Base-by-base conservation (phyloP, 2,888 invertebrate genomes). In the Blera fallax region DNA sequence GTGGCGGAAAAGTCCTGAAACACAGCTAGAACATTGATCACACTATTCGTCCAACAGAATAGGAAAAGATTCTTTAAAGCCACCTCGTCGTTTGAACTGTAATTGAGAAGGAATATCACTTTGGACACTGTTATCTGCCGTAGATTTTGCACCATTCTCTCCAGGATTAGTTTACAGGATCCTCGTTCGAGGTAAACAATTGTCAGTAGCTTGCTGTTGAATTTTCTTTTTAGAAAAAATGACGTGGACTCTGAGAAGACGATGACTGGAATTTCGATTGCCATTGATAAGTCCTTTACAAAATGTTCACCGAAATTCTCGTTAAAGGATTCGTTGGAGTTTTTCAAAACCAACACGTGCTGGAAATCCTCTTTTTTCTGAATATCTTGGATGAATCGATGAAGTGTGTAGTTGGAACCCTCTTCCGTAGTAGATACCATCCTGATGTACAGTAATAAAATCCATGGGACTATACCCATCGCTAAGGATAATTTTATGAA, bases 11-110 rank as follows among this genome's bases (percentile, higher is more conserved):
- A 90, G 58, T 90, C 87, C 0, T 67, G 77, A 54, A 89, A 88
- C 0, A 91, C 3, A 0, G 88, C 90, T 3, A 88, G 54, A 1
- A 89, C 90, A 88, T 91, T 90, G 4, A 90, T 79, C 24, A 91
- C 58, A 27, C 88, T 89, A 48, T 87, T 69, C 40, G 48, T 58
- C 89, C 90, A 89, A 81, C 90, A 90, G 16, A 77, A 74, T 0
- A 27, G n/a, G 43, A 91, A 90, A 2, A 90, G 74, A 11, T 77
- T 52, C 0, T 89, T 48, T 54, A 89, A 40, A 1, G 3, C 11
- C 6, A 74, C 58, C 1, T 24, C 8, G 0, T 65, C 58, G 14
- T 16, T 11, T 3, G 52, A 56, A 3, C 56, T 4, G 54, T 32
- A 52, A 14, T 60, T 60, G 1, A 90, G 21, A 8, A 90, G 32